phyloP scores from a whole-genome alignment of 2,797 vertebrate genomes.

The Chloroceryle inda region DNA sequence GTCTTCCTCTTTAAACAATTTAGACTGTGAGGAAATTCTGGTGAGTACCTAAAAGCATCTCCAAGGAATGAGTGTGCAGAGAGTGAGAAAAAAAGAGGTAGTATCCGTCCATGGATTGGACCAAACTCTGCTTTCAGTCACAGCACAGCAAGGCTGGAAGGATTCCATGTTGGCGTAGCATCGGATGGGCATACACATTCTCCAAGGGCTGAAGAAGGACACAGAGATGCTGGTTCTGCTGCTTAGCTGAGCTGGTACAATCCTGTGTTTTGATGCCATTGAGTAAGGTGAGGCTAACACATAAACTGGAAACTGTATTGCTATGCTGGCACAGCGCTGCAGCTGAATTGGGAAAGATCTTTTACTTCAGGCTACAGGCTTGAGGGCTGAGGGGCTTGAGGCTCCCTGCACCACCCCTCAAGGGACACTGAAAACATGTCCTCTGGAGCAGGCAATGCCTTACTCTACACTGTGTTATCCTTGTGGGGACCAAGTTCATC shows the following conservation, averaged over 20 bases:
- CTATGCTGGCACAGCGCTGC: background rate
- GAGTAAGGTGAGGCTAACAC: background rate
- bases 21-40: background rate
- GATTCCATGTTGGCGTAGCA: background rate
- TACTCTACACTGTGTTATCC: background rate
- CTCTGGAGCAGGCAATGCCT: rapidly evolving
- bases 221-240: background rate
- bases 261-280: background rate
- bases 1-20: background rate
- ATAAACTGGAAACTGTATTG: background rate
- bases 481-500: background rate
- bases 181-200: background rate
- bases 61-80: background rate
- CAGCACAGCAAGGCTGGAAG: background rate
- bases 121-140: conserved; percentile 18
- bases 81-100: background rate
- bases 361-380: background rate
- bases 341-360: background rate
- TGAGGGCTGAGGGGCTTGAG: background rate
- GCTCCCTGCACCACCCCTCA: background rate
- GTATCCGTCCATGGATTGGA: background rate
- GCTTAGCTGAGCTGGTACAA: background rate
- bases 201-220: background rate
- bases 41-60: background rate
- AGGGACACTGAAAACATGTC: background rate